phyloP scores from a whole-genome alignment of 2,888 invertebrate genomes.

The Acanthococcus lagerstroemiae region DNA sequence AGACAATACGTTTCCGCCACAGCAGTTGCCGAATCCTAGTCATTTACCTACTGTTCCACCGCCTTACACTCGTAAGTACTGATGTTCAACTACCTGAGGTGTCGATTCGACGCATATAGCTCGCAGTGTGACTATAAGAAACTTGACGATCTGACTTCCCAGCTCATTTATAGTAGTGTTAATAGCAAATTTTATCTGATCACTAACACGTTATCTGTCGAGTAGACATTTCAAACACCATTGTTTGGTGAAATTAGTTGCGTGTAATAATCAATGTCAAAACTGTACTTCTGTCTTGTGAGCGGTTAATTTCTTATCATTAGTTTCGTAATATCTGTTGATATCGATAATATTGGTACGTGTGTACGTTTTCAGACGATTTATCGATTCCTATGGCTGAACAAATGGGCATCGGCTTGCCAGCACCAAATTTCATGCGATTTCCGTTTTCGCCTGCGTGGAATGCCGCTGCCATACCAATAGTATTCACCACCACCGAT shows the following conservation, averaged over 20 bases:
- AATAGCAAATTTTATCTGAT: too few species aligned
- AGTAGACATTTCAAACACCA: too few species aligned
- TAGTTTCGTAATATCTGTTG: background rate
- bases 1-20: conserved; percentile 11
- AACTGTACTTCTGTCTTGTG: background rate
- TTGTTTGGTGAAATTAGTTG: too few species aligned
- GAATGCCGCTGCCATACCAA: conserved; percentile 2
- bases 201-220: too few species aligned
- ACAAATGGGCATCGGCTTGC: conserved; percentile 15
- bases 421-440: conserved; percentile 19
- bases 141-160: too few species aligned
- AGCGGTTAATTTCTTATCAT: background rate
- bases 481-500: conserved; percentile 4
- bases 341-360: background rate
- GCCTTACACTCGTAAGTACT: conserved; percentile 8
- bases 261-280: too few species aligned
- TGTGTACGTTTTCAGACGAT: conserved; percentile 12
- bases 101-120: too few species aligned
- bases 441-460: conserved; percentile 17
- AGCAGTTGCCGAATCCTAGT: conserved; percentile 20
- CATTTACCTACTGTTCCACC: conserved; percentile 12
- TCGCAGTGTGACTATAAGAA: too few species aligned
- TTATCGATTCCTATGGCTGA: conserved; percentile 10
- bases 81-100: background rate
- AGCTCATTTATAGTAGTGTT: too few species aligned